Evolutionary conservation across 1,140 invertebrate species (phyloP), one percentile per base, ranked within the genome.

Genomic region (Polypedilum vanderplanki): DNA sequence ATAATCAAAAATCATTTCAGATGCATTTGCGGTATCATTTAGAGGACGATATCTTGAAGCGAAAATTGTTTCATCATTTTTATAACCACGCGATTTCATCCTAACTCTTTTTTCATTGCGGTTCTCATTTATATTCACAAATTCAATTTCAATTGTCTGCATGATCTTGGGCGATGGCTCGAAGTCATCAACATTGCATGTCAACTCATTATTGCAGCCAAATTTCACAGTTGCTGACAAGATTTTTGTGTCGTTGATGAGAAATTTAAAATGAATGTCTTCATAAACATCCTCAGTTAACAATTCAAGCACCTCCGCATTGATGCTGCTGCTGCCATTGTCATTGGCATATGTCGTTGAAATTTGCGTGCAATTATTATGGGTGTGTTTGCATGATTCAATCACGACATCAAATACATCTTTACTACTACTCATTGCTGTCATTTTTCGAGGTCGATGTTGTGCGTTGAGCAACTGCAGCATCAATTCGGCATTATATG

Each of bases 1-100:
- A 70, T 70, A 70, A 70, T 70, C 65, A 70, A 70, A 22, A 20
- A 70, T 70, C 65, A 70, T 70, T 22, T 70, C 65, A 20, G 65
- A 18, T 5, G 10, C 65, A 8, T n/a, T 70, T 18, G 17, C 4
- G 5, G 65, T 18, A 20, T 70, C 65, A 70, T 70, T 70, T 20
- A 70, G 18, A 18, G 65, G 65, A 18, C 65, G 15, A 18, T 18
- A 18, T 18, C 17, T n/a, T 20, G 65, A 70, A 5, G 8, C 10
- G 5, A 70, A 5, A 8, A 70, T 20, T 20, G 9, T 18, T 70
- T 70, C 65, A 18, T 70, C 17, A 22, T 70, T 18, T 18, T 18
- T 70, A 12, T 20, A 70, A 18, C 65, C 65, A 20, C 65, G 17
- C 9, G 15, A 18, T 8, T 70, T 70, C 18, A 18, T 20, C 8